Evolutionary conservation across 2,113 vertebrate genomes (phyloP).

Genomic region (Lampris megalopsis): DNA sequence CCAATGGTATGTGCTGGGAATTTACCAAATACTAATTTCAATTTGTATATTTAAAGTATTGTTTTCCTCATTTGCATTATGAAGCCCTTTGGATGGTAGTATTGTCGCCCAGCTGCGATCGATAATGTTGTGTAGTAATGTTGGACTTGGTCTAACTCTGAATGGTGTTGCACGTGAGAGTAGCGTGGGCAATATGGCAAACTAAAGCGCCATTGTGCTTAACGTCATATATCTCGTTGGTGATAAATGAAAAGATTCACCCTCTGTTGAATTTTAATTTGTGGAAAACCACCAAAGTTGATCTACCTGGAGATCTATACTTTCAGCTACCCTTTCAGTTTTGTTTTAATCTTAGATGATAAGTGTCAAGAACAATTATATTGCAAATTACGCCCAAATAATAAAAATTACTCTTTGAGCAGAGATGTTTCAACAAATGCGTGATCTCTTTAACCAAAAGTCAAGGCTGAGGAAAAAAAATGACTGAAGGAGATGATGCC

Average conservation of each 20-base stretch:
- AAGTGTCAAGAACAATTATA: too few relatives aligned
- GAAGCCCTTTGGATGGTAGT: slow-evolving; percentile 41
- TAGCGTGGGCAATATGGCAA: slow-evolving; percentile 32
- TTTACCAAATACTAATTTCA: slow-evolving; percentile 56
- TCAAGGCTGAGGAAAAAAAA: too few relatives aligned
- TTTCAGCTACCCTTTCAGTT: too few relatives aligned
- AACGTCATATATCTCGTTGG: too few relatives aligned
- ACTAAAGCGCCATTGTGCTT: background rate
- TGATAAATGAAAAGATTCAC: too few relatives aligned
- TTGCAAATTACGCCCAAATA: too few relatives aligned
- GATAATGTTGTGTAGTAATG: slow-evolving; percentile 13
- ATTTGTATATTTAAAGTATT: slow-evolving; percentile 53
- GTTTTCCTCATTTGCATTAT: slow-evolving; percentile 53
- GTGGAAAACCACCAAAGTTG: background rate
- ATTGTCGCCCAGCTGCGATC: slow-evolving; percentile 37
- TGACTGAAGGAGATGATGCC: too few relatives aligned
- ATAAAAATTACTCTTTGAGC: too few relatives aligned
- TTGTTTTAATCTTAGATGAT: background rate
- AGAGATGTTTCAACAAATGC: too few relatives aligned
- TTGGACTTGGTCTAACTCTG: slow-evolving; percentile 61
- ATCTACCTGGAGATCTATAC: background rate
- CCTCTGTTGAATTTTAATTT: too few relatives aligned
- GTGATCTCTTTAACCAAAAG: too few relatives aligned
- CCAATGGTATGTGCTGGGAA: slow-evolving; percentile 49
- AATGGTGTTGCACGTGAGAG: slow-evolving; percentile 38